Conservation (phyloP, 2,888 invertebrate species). For the Erpobdella octoculata region DNA sequence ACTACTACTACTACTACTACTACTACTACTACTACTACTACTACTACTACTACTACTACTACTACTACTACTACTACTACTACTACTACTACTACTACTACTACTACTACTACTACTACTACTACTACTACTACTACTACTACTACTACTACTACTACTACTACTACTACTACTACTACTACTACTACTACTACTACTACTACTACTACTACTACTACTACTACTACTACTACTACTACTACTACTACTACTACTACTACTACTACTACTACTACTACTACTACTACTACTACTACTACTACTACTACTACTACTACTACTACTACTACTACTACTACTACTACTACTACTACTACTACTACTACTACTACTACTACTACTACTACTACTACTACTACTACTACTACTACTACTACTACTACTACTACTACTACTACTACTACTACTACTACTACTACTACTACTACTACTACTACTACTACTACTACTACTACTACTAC, state of each 20-base stretch:
- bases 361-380: constrained; percentile 17
- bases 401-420: constrained; percentile 17
- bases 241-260: constrained; percentile 22
- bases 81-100: constrained; percentile 15
- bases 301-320: constrained; percentile 17
- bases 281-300: constrained; percentile 19
- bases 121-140: constrained; percentile 17
- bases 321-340: constrained; percentile 17
- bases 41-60: constrained; percentile 17
- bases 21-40: constrained; percentile 13
- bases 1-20: constrained; percentile 13
- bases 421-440: constrained; percentile 10
- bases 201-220: not conserved
- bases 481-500: constrained; percentile 17
- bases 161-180: constrained; percentile 16
- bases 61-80: constrained; percentile 17
- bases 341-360: constrained; percentile 17
- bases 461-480: constrained; percentile 21
- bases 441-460: constrained; percentile 23
- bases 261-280: constrained; percentile 22
- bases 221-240: constrained; percentile 22
- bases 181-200: not conserved
- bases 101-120: constrained; percentile 17
- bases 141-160: constrained; percentile 17
- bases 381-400: constrained; percentile 17